phyloP scores from a whole-genome alignment of 1,140 invertebrate species.

The Rhizoglyphus robini region DNA sequence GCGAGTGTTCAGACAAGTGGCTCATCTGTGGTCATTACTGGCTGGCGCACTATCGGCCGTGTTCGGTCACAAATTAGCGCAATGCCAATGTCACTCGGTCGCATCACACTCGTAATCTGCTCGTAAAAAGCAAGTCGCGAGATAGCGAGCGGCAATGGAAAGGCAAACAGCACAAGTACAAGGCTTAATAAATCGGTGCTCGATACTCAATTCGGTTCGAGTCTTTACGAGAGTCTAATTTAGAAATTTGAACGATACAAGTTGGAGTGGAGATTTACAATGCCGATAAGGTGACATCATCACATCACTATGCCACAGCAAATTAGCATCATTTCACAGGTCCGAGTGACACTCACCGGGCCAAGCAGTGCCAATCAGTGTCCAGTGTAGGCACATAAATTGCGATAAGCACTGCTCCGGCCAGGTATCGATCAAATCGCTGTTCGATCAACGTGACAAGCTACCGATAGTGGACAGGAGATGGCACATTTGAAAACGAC shows the following conservation, averaged over 20 bases:
- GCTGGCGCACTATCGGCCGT: neutral
- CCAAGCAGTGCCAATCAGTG: neutral
- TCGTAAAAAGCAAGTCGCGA: conserved; percentile 1
- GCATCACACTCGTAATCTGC: conserved; percentile 10
- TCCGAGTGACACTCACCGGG: neutral
- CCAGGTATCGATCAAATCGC: neutral
- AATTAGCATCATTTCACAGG: conserved; percentile 14
- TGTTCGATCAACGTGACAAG: neutral
- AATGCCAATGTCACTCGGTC: neutral
- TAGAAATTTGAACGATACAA: neutral
- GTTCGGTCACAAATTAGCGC: conserved; percentile 14
- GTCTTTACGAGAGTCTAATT: conserved; percentile 4
- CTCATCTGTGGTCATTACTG: neutral
- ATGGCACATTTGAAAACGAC: neutral
- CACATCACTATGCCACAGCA: neutral
- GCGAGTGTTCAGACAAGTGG: neutral
- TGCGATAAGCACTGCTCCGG: neutral
- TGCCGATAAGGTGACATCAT: conserved; percentile 8
- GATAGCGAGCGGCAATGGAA: neutral
- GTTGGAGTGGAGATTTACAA: neutral
- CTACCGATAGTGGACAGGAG: neutral
- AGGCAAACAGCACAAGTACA: neutral
- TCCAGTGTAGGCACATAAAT: neutral
- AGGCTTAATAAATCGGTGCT: too few species aligned
- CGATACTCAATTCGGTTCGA: too few species aligned